Conservation (phyloP, 92 coral and sea anemone genomes). For the Phenganax marumi region DNA sequence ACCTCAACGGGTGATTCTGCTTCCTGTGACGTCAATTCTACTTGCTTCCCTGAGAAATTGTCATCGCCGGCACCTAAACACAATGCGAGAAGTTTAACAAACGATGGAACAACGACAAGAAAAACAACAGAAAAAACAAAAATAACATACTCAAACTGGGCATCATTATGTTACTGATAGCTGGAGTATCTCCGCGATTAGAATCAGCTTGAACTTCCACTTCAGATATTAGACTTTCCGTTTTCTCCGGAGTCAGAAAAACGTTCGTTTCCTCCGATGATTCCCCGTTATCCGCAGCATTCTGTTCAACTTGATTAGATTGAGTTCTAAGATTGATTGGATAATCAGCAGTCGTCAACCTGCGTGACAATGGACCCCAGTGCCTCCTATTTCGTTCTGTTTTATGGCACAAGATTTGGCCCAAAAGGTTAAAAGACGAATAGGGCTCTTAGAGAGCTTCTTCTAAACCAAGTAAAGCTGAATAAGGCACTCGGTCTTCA, state of each 20-base stretch:
- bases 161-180: conserved; percentile 77
- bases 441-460: too few relatives aligned
- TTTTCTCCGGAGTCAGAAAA: conserved; percentile 21
- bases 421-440: too few relatives aligned
- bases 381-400: background rate
- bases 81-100: background rate
- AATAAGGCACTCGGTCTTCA: too few relatives aligned
- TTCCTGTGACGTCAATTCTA: background rate
- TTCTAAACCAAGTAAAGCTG: too few relatives aligned
- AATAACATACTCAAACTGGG: conserved; percentile 69
- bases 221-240: conserved; percentile 18
- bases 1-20: background rate
- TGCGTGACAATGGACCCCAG: too few relatives aligned
- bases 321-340: background rate
- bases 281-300: conserved; percentile 13
- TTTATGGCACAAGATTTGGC: background rate
- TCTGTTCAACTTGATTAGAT: background rate
- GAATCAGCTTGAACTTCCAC: conserved; percentile 61
- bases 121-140: background rate
- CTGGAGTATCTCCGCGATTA: conserved; percentile 69
- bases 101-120: background rate
- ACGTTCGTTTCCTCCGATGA: conserved; percentile 8
- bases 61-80: conserved; percentile 1
- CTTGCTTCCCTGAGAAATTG: background rate
- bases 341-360: too few relatives aligned